Evolutionary conservation across 2,797 vertebrate species (phyloP), one percentile per base, ranked within the genome.

Genomic region (Stomatorhinus walkeri): DNA sequence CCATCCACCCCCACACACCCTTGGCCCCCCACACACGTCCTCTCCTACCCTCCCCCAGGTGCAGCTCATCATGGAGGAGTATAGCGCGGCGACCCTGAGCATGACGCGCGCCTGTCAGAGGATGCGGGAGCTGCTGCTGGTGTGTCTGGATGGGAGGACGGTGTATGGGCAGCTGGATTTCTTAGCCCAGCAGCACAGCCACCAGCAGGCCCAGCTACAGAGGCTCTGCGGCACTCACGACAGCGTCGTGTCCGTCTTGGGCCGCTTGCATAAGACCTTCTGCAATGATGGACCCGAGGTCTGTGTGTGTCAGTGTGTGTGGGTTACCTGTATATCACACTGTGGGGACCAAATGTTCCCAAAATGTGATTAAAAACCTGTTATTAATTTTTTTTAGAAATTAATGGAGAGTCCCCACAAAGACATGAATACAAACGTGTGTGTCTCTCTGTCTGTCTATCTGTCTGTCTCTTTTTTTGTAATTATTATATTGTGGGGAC

Each of bases 121-220:
- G 90, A 97, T 98, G 46, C 97, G 96, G 1, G 95, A 97, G 90
- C 93, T 94, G 0, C 89, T 97, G 87, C 91, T 98, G 92, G 91
- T 98, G 19, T 93, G 64, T 24, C 92, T 98, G 89, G 96, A 96
- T 0, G 95, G 95, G 83, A 96, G 94, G 87, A 95, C 91, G 0
- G 92, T 97, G 16, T 97, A 96, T 92, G 95, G 95, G 32, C 96
- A 96, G 90, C 87, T 96, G 91, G 96, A 97, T 85, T 98, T 98
- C 86, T 95, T 96, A 90, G 92, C 95, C 48, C 94, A 95, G 87
- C 97, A 98, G 90, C 92, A 85, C 51, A 90, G 91, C 48, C 95
- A 97, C 87, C 95, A 93, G 85, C 93, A 92, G 46, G 91, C 46
- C 0, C 91, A 94, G 1, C 94, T 96, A 24, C 89, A 94, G 68